Conservation (phyloP, 1,140 invertebrate species). For the Metaphire vulgaris region DNA sequence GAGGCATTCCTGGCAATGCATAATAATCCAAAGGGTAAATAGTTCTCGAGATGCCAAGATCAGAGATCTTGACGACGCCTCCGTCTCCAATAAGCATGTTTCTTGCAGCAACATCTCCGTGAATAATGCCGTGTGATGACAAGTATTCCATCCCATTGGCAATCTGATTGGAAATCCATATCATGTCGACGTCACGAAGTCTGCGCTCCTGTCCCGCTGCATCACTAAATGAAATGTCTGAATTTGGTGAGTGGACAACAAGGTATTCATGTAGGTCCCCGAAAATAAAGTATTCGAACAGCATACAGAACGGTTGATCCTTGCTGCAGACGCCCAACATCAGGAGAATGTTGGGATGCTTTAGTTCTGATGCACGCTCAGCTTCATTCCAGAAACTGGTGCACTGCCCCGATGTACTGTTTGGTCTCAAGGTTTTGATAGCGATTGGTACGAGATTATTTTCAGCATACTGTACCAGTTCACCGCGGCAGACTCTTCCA, state of each 20-base stretch:
- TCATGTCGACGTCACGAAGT: conserved; percentile 71
- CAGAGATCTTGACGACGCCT: conserved; percentile 57
- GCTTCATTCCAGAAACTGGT: conserved; percentile 74
- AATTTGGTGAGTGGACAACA: conserved; percentile 62
- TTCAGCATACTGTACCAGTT: conserved; percentile 60
- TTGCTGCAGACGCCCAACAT: conserved; percentile 82
- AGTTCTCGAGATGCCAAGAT: conserved; percentile 88
- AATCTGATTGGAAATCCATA: conserved; percentile 80
- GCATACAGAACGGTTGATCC: conserved; percentile 87
- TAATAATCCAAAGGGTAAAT: conserved; percentile 76
- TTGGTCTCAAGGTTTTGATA: conserved; percentile 89
- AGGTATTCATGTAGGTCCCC: conserved; percentile 53
- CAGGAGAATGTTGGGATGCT: conserved; percentile 92
- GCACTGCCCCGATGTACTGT: conserved; percentile 79
- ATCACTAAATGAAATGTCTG: conserved; percentile 51
- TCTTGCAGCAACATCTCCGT: conserved; percentile 6
- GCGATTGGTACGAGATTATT: conserved; percentile 62
- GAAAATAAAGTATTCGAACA: conserved; percentile 80
- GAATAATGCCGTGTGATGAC: neutral
- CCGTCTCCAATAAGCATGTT: conserved; percentile 1
- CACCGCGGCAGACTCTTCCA: conserved; percentile 73
- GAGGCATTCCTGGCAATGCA: conserved; percentile 43
- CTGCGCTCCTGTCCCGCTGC: conserved; percentile 46
- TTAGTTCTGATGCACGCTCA: conserved; percentile 83
- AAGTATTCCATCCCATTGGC: conserved; percentile 70